Percentiles rank a stretch among this genome's conserved stretches.
Conservation (phyloP, 37 sponge, comb jelly and placozoan species). For the Crambe crambe region DNA sequence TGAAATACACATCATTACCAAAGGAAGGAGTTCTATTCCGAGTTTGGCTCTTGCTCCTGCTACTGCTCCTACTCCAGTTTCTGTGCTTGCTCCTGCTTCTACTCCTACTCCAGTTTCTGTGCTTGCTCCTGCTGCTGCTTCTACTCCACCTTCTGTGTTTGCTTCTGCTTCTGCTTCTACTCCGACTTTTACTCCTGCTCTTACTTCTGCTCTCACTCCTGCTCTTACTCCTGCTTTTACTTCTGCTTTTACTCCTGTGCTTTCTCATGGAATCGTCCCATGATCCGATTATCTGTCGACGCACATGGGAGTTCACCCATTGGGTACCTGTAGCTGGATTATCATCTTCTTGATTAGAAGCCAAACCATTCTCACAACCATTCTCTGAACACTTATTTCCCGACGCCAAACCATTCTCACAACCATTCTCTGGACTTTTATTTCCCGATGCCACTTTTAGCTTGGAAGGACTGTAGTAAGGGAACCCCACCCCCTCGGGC, state of each 20-base stretch:
- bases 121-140: not conserved
- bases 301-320: not conserved
- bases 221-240: too few species aligned
- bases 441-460: not conserved
- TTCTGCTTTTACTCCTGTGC: too few species aligned
- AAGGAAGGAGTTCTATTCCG: too few species aligned
- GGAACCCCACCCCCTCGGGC: constrained; percentile 46
- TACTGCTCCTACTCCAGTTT: not conserved
- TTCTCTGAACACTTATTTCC: not conserved
- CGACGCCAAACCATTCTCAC: not conserved
- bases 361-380: not conserved
- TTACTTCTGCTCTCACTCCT: not conserved
- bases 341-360: not conserved
- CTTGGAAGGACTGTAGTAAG: constrained; percentile 60
- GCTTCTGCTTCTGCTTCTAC: too few species aligned
- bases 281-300: constrained; percentile 20
- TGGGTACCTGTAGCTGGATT: not conserved
- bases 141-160: too few species aligned
- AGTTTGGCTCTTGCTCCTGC: not conserved
- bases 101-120: not conserved
- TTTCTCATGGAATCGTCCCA: constrained; percentile 19
- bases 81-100: too few species aligned
- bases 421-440: not conserved
- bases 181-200: not conserved
- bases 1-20: not conserved